These are phyloP conservation scores for Epicauta chinensis DNA, from an alignment of 1,140 invertebrate genomes.

Conservation along the genomic window DNA sequence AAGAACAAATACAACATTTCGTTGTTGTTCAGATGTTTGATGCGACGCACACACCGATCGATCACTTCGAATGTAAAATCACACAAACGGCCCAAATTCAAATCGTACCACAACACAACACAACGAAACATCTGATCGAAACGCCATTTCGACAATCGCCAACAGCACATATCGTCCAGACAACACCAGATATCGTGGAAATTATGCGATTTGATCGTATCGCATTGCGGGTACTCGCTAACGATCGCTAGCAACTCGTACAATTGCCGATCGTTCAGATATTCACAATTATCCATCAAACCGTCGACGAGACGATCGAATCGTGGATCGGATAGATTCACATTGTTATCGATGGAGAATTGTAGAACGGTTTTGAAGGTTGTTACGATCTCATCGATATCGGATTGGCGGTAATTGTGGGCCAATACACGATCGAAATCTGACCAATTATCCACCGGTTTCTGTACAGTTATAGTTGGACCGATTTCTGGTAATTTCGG, in stretches of 20 bases:
- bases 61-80: constrained; percentile 45
- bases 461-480: not conserved
- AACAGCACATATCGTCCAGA: constrained; percentile 49
- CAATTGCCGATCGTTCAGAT: constrained; percentile 44
- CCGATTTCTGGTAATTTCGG: not conserved
- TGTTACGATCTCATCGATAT: constrained; percentile 33
- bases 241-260: constrained; percentile 38
- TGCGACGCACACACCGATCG: constrained; percentile 40
- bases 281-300: constrained; percentile 40
- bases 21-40: constrained; percentile 29
- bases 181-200: constrained; percentile 49
- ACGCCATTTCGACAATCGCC: constrained; percentile 40
- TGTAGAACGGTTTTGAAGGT: constrained; percentile 43
- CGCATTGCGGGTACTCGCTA: constrained; percentile 36
- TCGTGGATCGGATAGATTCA: constrained; percentile 37
- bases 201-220: constrained; percentile 37
- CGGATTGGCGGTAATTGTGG: constrained; percentile 25
- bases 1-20: constrained; percentile 52
- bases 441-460: constrained; percentile 2
- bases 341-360: constrained; percentile 34
- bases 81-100: constrained; percentile 36
- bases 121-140: constrained; percentile 43
- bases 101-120: constrained; percentile 47
- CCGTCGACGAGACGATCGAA: constrained; percentile 43
- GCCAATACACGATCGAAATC: constrained; percentile 26